Conservation (phyloP, 2,888 invertebrate species). For the Iphiclides podalirius region DNA sequence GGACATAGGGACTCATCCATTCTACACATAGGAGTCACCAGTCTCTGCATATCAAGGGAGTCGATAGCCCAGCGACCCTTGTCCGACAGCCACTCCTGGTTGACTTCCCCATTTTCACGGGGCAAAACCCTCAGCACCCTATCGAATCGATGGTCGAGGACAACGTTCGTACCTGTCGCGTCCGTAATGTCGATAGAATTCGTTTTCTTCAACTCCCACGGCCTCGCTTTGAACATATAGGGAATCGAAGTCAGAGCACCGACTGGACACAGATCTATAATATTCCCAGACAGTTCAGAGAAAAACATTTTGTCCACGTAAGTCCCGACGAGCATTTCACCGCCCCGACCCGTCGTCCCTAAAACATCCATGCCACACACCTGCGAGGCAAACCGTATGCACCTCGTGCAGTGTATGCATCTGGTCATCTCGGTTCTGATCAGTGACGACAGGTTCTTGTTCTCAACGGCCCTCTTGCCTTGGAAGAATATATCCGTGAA, state of each 20-base stretch:
- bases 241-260: conserved; percentile 98
- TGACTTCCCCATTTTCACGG: conserved; percentile 75
- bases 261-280: conserved; percentile 99
- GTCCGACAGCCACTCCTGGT: conserved; percentile 99
- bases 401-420: conserved; percentile 99
- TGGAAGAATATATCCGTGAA: conserved; percentile 93
- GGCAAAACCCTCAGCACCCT: conserved; percentile 61
- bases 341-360: conserved; percentile 93
- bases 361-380: conserved; percentile 98
- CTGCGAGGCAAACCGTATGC: conserved; percentile 98
- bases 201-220: conserved; percentile 95
- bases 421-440: conserved; percentile 99
- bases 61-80: conserved; percentile 98
- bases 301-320: conserved; percentile 98
- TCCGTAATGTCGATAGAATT: conserved; percentile 71
- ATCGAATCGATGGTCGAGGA: conserved; percentile 55
- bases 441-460: conserved; percentile 97
- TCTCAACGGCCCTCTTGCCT: conserved; percentile 97
- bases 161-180: conserved; percentile 67
- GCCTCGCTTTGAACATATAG: conserved; percentile 96
- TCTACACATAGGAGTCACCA: conserved; percentile 95
- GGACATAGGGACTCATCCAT: conserved; percentile 85
- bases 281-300: conserved; percentile 98
- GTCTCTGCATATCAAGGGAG: conserved; percentile 95
- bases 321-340: conserved; percentile 98